Base-by-base conservation (phyloP, 2,888 invertebrate genomes). In the Cephalotes varians region DNA sequence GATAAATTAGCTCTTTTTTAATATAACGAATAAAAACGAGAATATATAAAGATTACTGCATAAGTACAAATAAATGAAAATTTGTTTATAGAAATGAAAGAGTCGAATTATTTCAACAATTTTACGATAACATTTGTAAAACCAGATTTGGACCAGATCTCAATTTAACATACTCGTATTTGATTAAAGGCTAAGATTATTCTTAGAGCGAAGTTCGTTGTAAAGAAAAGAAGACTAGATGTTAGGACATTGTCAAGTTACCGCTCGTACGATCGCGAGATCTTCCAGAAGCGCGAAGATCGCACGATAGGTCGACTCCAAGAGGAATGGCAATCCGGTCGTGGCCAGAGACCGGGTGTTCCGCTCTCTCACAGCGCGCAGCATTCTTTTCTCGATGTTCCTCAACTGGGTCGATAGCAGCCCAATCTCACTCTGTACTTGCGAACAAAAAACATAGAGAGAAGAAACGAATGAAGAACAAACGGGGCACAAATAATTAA, bases 311-410 rank as follows among this genome's bases (percentile, higher is more conserved):
- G 93, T 93, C 28, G 87, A 89, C 37, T 93, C 92, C 85, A 94
- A 87, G 72, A 93, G 91, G 74, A 88, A 91, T 80, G 92, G 91
- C 71, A 98, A 94, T 81, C 92, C 92, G 49, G 92, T 85, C 47
- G 97, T 96, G 62, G 96, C 96, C 84, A 98, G 95, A 58, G 97
- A 96, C 1, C 96, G 96, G 0, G 97, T 97, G 73, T 97, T 98
- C 92, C 97, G 96, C 82, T 98, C 97, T 88, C 97, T 97, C 92
- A 97, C 97, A 92, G 97, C 97, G 2, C 97, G 96, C 84, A 98
- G 95, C 51, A 98, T 95, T 85, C 97, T 95, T 92, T 97, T 96
- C 94, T 98, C 97, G 49, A 98, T 96, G 81, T 97, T 95, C 64
- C 97, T 96, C 93, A 97, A 97, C 93, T 98, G 98, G 44, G 96